These are phyloP conservation scores for Indicator maculatus DNA, from an alignment of 2,113 vertebrate genomes.

Conservation along the genomic window DNA sequence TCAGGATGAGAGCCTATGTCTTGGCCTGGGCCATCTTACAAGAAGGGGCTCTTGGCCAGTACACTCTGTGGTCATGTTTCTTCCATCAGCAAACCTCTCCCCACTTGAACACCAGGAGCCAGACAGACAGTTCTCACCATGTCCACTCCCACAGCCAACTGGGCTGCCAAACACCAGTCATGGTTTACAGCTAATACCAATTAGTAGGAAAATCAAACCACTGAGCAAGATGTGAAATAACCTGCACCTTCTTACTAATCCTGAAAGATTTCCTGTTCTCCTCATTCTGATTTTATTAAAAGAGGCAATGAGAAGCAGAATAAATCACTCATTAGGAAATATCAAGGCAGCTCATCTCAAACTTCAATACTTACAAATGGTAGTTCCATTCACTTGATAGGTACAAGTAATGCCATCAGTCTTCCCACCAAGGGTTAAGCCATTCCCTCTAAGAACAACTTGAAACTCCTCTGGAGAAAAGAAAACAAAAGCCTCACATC, in stretches of 20 bases:
- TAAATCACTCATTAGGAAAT: neutral
- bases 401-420: constrained; percentile 78
- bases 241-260: neutral
- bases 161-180: neutral
- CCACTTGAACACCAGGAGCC: neutral
- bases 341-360: neutral
- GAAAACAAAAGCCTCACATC: neutral
- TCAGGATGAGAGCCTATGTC: neutral
- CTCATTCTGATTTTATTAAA: neutral
- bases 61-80: neutral
- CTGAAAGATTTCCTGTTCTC: neutral
- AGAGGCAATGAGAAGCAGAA: neutral
- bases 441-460: constrained; percentile 88
- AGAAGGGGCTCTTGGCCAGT: neutral
- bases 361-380: constrained; percentile 78
- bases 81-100: neutral
- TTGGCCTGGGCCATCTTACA: neutral
- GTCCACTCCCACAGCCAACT: neutral
- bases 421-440: constrained; percentile 80
- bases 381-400: constrained; percentile 81
- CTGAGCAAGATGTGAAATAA: neutral
- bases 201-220: neutral
- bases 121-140: neutral
- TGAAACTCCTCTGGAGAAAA: constrained; percentile 86
- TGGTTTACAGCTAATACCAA: neutral